Percentiles rank a stretch among this genome's conserved stretches.
Conservation (phyloP, 2,113 vertebrate genomes). For the Rhinolophus ferrumequinum region DNA sequence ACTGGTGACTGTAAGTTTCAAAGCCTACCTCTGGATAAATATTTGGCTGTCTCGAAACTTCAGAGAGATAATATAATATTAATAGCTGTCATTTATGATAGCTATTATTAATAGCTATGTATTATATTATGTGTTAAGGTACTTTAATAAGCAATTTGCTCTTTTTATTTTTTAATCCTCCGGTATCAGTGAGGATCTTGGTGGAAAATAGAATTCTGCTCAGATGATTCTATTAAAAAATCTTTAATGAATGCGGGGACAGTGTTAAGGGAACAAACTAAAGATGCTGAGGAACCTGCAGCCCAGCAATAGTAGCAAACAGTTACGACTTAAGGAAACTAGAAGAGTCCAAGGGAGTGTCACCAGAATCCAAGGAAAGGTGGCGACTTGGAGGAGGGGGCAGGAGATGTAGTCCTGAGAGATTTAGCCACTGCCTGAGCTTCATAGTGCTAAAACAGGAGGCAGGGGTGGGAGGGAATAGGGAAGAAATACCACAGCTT, state of each 20-base stretch:
- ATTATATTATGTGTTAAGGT: background rate
- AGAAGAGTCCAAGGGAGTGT: background rate
- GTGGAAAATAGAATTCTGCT: background rate
- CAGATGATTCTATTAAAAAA: background rate
- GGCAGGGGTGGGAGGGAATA: background rate
- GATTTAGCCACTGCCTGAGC: background rate
- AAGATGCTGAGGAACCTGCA: background rate
- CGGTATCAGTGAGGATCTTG: background rate
- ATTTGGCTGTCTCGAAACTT: constrained; percentile 7
- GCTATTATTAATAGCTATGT: background rate
- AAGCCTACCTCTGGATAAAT: background rate
- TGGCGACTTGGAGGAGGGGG: background rate
- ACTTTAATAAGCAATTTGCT: background rate
- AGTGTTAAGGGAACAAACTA: background rate
- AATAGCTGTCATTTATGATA: background rate
- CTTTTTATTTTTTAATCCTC: background rate
- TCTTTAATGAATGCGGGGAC: background rate
- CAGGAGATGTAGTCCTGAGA: background rate
- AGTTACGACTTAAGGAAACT: background rate
- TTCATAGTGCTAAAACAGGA: background rate
- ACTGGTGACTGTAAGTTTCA: background rate
- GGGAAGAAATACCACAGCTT: background rate
- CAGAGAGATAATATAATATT: background rate
- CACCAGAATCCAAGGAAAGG: background rate
- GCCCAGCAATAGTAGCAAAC: background rate